Percentiles rank a stretch among this genome's conserved stretches.
Evolutionary conservation across 1,140 invertebrate species (phyloP).

Genomic region (Wiebesia pumilae): DNA sequence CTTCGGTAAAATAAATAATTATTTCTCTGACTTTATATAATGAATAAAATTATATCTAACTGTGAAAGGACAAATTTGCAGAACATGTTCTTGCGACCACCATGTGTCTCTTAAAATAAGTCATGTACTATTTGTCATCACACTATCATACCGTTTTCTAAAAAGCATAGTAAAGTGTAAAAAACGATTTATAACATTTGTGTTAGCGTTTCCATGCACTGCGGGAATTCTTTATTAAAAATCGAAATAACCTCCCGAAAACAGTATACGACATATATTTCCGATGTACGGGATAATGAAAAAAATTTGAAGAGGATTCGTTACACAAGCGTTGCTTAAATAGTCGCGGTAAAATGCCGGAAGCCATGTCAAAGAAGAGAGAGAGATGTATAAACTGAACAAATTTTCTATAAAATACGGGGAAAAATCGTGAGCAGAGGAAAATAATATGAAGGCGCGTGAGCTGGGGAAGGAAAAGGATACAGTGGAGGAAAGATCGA

Average conservation of each 20-base stretch:
- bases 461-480: not conserved
- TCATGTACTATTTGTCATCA: constrained; percentile 44
- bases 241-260: not conserved
- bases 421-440: constrained; percentile 14
- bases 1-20: no score
- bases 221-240: constrained; percentile 11
- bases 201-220: not conserved
- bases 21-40: no score
- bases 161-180: constrained; percentile 36
- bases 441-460: constrained; percentile 28
- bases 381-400: no score
- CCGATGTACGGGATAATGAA: constrained; percentile 2
- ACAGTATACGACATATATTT: constrained; percentile 7
- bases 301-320: constrained; percentile 41
- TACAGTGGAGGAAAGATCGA: not conserved
- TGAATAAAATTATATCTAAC: no score
- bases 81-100: not conserved
- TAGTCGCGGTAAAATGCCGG: constrained; percentile 21
- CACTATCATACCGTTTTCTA: constrained; percentile 20
- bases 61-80: not conserved
- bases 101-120: constrained; percentile 25
- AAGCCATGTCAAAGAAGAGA: constrained; percentile 3
- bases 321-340: constrained; percentile 14
- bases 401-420: constrained; percentile 14
- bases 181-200: constrained; percentile 51